phyloP scores from a whole-genome alignment of 2,113 vertebrate genomes.

The Cyphomyrus plagiostoma region DNA sequence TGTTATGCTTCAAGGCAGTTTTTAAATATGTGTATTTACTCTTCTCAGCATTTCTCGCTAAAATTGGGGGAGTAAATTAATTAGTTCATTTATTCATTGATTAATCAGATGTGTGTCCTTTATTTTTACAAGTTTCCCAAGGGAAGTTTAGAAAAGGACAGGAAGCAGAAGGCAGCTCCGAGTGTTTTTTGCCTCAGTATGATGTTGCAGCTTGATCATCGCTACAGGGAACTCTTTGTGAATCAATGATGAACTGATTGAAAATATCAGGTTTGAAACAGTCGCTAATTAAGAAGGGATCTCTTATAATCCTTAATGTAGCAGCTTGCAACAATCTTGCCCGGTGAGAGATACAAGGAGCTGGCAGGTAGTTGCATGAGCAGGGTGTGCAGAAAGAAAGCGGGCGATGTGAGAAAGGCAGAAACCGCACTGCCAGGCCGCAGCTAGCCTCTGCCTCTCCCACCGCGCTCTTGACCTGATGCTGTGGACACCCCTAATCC shows the following conservation, averaged over 20 bases:
- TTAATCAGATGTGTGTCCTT: not conserved
- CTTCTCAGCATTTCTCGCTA: not conserved
- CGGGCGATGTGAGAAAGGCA: conserved; percentile 28
- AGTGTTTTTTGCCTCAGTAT: not conserved
- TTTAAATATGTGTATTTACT: not conserved
- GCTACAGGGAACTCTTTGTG: not conserved
- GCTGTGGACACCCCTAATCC: conserved; percentile 55
- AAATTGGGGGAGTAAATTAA: not conserved
- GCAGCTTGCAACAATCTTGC: not conserved
- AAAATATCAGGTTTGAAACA: not conserved
- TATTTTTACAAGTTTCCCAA: not conserved
- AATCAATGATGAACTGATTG: not conserved
- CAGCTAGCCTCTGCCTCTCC: conserved; percentile 45
- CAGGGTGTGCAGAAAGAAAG: not conserved
- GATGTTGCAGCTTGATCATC: not conserved
- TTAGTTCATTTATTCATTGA: not conserved
- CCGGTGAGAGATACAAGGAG: not conserved
- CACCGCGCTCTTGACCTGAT: conserved; percentile 52
- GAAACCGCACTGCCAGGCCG: not conserved
- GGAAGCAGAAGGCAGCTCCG: not conserved
- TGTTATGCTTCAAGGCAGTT: not conserved
- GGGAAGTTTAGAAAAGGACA: not conserved
- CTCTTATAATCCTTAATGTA: not conserved
- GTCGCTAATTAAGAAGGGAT: not conserved
- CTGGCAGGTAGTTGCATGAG: not conserved